phyloP scores from a whole-genome alignment of 2,888 invertebrate species.

The Conus canariensis region DNA sequence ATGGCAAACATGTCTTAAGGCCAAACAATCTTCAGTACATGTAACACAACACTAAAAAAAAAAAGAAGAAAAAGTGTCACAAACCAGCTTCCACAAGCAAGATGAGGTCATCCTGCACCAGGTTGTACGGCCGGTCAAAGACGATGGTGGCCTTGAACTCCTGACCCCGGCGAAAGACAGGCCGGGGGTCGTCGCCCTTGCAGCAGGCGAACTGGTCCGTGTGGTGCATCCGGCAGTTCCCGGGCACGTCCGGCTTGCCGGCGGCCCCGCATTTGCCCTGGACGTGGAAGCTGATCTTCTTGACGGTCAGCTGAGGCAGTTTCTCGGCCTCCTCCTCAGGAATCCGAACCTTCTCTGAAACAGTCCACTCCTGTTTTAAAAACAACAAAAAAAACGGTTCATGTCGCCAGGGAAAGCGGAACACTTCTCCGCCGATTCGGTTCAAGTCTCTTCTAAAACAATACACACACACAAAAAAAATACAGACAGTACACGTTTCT shows the following conservation, averaged over 20 bases:
- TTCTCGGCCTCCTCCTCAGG: constrained; percentile 50
- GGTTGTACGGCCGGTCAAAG: constrained; percentile 58
- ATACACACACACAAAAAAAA: no score
- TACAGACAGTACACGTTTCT: no score
- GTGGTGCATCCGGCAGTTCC: constrained; percentile 83
- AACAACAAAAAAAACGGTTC: no score
- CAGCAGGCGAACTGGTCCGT: constrained; percentile 55
- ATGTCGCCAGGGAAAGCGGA: no score
- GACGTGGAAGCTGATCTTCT: constrained; percentile 85
- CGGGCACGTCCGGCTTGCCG: constrained; percentile 69
- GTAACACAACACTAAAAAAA: no score
- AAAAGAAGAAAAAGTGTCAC: not conserved
- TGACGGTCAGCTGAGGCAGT: constrained; percentile 51
- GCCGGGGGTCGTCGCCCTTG: constrained; percentile 36
- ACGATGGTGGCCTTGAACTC: constrained; percentile 59
- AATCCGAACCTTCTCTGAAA: not conserved
- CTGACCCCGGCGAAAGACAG: constrained; percentile 80
- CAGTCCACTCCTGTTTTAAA: not conserved
- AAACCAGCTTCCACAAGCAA: constrained; percentile 61
- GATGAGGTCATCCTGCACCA: constrained; percentile 57
- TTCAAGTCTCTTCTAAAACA: no score
- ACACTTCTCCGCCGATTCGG: no score
- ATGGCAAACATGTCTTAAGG: no score
- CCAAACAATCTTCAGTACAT: no score
- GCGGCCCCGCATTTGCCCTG: constrained; percentile 39